phyloP scores from a whole-genome alignment of 2,888 invertebrate genomes.

The Drosophila bunnanda region DNA sequence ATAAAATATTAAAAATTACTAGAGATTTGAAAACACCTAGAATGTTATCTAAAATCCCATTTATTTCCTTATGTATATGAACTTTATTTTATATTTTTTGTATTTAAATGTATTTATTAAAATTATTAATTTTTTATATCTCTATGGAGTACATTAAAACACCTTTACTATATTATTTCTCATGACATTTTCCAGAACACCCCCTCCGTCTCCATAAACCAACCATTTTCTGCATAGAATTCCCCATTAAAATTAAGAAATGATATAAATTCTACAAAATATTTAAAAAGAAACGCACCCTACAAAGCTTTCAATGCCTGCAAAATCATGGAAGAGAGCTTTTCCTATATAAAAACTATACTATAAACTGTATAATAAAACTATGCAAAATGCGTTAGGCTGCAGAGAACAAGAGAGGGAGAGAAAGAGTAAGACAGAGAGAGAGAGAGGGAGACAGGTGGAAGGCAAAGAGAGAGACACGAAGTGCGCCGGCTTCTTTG shows the following conservation, averaged over 20 bases:
- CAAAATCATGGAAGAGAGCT: slow-evolving; percentile 38
- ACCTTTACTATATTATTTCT: too few species aligned
- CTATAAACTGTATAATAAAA: slow-evolving; percentile 32
- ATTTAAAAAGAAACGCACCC: background rate
- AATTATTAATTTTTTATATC: too few species aligned
- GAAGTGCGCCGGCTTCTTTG: slow-evolving; percentile 71
- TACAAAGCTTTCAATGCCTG: slow-evolving; percentile 20
- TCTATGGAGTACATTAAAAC: too few species aligned
- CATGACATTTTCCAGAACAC: slow-evolving; percentile 5
- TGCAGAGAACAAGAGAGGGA: slow-evolving; percentile 1
- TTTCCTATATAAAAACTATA: slow-evolving; percentile 7
- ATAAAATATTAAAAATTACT: too few species aligned
- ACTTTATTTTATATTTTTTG: too few species aligned
- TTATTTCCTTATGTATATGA: too few species aligned
- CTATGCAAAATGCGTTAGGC: slow-evolving; percentile 60
- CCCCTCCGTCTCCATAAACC: background rate
- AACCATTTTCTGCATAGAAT: slow-evolving; percentile 15
- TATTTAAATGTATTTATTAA: too few species aligned
- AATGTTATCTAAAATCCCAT: too few species aligned
- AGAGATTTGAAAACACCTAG: too few species aligned
- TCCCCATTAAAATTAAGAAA: slow-evolving; percentile 4
- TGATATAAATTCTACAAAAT: slow-evolving; percentile 3
- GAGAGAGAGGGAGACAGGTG: slow-evolving; percentile 18
- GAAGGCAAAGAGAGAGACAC: slow-evolving; percentile 26
- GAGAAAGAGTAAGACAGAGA: too few species aligned